These are phyloP conservation scores for Andrena flavipes DNA, from an alignment of 2,888 invertebrate genomes.

Conservation along the genomic window DNA sequence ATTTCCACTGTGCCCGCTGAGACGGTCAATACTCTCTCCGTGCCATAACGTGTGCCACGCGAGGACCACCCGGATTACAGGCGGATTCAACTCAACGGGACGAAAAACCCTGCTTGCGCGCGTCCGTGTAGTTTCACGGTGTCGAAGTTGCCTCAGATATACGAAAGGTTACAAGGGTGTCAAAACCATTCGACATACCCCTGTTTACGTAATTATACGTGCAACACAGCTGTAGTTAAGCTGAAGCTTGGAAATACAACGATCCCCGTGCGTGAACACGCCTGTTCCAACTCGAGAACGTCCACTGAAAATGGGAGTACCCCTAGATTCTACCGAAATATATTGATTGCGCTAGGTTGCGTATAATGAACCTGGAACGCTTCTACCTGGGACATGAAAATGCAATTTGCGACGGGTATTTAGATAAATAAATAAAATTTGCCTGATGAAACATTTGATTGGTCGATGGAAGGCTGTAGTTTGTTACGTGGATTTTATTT, in stretches of 20 bases:
- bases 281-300: not conserved
- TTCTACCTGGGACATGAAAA: not conserved
- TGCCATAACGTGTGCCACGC: slow-evolving; percentile 73
- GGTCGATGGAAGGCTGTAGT: too few species aligned
- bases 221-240: not conserved
- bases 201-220: not conserved
- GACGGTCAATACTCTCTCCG: slow-evolving; percentile 84
- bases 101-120: slow-evolving; percentile 19
- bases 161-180: too few species aligned
- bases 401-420: not conserved
- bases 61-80: slow-evolving; percentile 70
- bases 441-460: not conserved
- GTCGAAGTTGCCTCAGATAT: not conserved
- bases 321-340: slow-evolving; percentile 3
- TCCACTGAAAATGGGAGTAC: slow-evolving; percentile 11
- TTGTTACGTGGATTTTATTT: not conserved
- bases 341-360: slow-evolving; percentile 16
- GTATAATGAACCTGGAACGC: slow-evolving; percentile 11
- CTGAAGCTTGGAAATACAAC: not conserved
- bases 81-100: slow-evolving; percentile 63
- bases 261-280: not conserved
- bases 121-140: not conserved
- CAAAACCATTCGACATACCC: not conserved
- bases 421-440: not conserved
- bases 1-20: slow-evolving; percentile 83